Conservation (phyloP, 2,113 vertebrate genomes). For the Bombycilla garrulus region DNA sequence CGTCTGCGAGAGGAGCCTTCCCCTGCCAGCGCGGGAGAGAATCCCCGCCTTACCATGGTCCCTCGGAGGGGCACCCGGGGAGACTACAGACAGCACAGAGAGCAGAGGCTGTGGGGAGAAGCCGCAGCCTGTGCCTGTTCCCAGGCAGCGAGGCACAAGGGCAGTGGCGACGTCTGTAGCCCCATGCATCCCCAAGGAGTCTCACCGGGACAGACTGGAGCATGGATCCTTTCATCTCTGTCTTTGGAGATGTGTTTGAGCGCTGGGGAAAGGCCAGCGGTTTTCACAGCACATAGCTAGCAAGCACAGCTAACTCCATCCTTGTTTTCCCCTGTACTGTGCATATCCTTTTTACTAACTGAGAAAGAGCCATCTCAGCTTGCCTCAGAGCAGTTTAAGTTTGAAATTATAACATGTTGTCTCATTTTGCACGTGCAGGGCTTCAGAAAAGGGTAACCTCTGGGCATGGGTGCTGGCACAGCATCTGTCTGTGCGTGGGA, state of each 20-base stretch:
- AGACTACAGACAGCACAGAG: not conserved
- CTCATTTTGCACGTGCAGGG: not conserved
- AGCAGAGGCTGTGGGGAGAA: not conserved
- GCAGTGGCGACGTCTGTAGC: not conserved
- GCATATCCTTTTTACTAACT: not conserved
- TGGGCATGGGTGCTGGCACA: not conserved
- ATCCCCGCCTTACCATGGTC: rapidly evolving
- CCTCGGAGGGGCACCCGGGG: not conserved
- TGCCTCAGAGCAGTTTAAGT: not conserved
- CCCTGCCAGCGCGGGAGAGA: rapidly evolving
- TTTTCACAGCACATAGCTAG: not conserved
- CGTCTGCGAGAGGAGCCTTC: not conserved
- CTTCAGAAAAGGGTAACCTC: not conserved
- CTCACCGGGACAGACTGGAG: too few relatives aligned
- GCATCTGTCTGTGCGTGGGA: not conserved
- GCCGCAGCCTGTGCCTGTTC: not conserved
- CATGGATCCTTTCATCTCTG: not conserved
- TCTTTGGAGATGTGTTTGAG: not conserved
- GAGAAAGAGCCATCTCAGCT: not conserved
- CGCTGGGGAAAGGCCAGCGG: not conserved
- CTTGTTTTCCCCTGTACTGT: not conserved
- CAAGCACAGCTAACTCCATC: not conserved
- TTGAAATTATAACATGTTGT: not conserved
- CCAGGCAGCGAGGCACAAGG: rapidly evolving
- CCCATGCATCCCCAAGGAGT: rapidly evolving